Evolutionary conservation across 2,888 invertebrate species (phyloP).

Genomic region (Girardia tigrina): DNA sequence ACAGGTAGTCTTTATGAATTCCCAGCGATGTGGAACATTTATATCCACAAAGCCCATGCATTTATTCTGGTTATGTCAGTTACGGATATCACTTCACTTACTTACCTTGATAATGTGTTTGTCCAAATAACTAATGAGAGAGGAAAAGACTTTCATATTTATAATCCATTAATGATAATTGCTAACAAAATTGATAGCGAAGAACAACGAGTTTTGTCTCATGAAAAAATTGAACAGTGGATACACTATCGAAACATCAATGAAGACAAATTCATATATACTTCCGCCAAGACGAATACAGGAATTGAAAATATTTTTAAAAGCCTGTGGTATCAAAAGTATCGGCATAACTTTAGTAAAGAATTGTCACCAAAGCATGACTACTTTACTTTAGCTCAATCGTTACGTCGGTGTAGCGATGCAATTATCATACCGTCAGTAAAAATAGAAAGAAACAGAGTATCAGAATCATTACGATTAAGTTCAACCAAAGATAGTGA

Average conservation of each 20-base stretch:
- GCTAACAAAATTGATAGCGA: slow-evolving; percentile 7
- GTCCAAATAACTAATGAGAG: neutral
- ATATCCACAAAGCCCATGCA: neutral
- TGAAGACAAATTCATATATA: neutral
- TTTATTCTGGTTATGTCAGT: slow-evolving; percentile 9
- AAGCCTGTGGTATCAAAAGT: slow-evolving; percentile 11
- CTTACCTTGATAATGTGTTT: neutral
- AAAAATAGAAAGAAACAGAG: slow-evolving; percentile 10
- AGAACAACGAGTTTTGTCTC: neutral
- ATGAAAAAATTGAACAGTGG: neutral
- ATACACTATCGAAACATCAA: neutral
- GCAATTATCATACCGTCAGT: slow-evolving; percentile 1
- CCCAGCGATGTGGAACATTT: slow-evolving; percentile 1
- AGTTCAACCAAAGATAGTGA: slow-evolving; percentile 23
- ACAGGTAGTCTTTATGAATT: slow-evolving; percentile 4
- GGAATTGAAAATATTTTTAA: slow-evolving; percentile 8
- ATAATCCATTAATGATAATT: neutral
- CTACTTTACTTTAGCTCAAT: slow-evolving; percentile 14
- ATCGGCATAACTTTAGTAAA: neutral
- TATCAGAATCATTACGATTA: slow-evolving; percentile 14
- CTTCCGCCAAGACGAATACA: neutral
- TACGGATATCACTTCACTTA: neutral
- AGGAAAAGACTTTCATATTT: slow-evolving; percentile 8
- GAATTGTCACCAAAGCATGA: slow-evolving; percentile 13
- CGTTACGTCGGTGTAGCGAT: slow-evolving; percentile 9